Evolutionary conservation across 2,113 vertebrate species (phyloP).

Genomic region (Megalops atlanticus): DNA sequence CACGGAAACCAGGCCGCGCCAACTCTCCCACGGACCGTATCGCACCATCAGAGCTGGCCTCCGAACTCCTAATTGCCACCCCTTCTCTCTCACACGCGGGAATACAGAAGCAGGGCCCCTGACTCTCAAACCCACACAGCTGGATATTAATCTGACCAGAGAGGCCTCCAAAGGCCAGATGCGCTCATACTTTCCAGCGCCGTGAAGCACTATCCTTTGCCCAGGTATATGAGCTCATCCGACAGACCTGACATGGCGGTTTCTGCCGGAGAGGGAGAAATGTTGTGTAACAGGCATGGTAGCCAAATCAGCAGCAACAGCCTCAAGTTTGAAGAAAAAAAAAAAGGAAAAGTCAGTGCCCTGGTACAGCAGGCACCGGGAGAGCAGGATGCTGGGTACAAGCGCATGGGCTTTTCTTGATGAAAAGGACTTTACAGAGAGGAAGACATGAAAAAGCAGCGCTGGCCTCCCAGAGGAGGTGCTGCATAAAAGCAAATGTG

Average conservation of each 20-base stretch:
- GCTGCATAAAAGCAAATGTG: conserved; percentile 41
- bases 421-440: conserved; percentile 22
- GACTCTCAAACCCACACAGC: neutral
- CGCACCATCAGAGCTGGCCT: neutral
- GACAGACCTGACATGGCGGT: neutral
- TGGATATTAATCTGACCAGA: neutral
- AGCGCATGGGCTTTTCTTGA: conserved; percentile 28
- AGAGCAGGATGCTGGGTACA: conserved; percentile 24
- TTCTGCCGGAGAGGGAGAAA: neutral
- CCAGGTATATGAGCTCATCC: neutral
- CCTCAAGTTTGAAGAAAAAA: neutral
- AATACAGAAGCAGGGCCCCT: neutral
- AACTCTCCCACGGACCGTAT: neutral
- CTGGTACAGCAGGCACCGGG: neutral
- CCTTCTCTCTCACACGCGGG: neutral
- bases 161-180: neutral
- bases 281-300: neutral
- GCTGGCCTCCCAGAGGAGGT: conserved; percentile 31
- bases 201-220: neutral
- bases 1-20: neutral
- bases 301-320: neutral
- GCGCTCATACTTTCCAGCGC: neutral
- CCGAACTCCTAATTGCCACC: neutral
- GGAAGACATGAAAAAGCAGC: conserved; percentile 27
- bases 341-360: neutral